Conservation (phyloP, 2,888 invertebrate genomes). For the Oxytorus armatus region DNA sequence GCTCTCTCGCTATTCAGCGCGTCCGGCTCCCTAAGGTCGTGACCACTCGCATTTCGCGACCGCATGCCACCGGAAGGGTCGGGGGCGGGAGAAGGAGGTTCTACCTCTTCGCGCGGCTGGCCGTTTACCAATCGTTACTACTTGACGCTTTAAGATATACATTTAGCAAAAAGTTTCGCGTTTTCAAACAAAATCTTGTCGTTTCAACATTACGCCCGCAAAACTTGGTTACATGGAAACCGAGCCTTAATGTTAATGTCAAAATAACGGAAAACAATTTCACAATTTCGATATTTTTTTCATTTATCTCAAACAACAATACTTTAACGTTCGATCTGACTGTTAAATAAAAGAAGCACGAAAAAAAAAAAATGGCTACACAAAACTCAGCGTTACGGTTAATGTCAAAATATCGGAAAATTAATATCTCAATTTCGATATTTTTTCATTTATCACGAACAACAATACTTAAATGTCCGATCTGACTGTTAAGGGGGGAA, state of each 20-base stretch:
- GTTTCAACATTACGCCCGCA: background rate
- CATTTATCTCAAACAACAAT: too few relatives aligned
- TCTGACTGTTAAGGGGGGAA: too few relatives aligned
- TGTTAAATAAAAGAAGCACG: too few relatives aligned
- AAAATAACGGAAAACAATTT: too few relatives aligned
- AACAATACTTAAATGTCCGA: too few relatives aligned
- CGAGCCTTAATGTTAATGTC: too few relatives aligned
- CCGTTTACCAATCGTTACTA: slow-evolving; percentile 38
- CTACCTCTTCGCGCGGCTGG: slow-evolving; percentile 3
- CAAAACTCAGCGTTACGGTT: background rate
- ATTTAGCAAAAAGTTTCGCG: background rate
- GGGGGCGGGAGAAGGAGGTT: too few relatives aligned
- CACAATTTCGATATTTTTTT: too few relatives aligned
- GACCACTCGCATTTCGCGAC: slow-evolving; percentile 52
- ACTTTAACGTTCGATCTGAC: too few relatives aligned
- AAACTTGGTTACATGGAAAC: background rate
- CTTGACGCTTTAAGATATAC: background rate
- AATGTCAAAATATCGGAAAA: too few relatives aligned
- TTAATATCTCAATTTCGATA: too few relatives aligned
- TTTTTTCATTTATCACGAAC: too few relatives aligned
- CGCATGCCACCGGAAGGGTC: slow-evolving; percentile 36
- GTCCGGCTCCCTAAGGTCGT: slow-evolving; percentile 52
- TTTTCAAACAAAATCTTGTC: background rate
- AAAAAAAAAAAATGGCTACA: background rate
- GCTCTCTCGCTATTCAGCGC: background rate